phyloP scores from a whole-genome alignment of 2,888 invertebrate species.

The Sphaeridia pumilis region DNA sequence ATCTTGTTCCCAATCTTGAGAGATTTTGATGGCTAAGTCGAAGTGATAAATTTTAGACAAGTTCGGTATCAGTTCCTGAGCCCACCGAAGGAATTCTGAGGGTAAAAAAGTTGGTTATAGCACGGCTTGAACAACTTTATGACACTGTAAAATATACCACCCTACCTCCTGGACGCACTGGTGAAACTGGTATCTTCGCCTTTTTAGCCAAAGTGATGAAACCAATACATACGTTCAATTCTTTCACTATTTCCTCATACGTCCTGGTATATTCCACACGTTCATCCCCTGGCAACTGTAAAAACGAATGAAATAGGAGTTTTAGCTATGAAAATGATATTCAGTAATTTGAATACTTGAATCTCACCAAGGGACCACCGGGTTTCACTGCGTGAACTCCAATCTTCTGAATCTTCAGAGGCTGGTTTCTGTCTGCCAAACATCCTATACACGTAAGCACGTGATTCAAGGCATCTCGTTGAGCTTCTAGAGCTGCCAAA shows the following conservation, averaged over 20 bases:
- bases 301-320: neutral
- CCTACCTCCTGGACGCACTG: slow-evolving; percentile 12
- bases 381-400: slow-evolving; percentile 17
- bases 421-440: slow-evolving; percentile 19
- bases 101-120: slow-evolving; percentile 1
- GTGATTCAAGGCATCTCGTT: slow-evolving; percentile 29
- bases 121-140: too few relatives aligned
- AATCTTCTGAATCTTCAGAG: slow-evolving; percentile 24
- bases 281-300: slow-evolving; percentile 5
- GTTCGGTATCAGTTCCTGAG: slow-evolving; percentile 21
- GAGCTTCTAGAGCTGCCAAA: slow-evolving; percentile 25
- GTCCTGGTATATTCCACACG: slow-evolving; percentile 18
- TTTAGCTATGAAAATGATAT: too few relatives aligned
- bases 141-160: too few relatives aligned
- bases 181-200: slow-evolving; percentile 7
- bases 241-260: slow-evolving; percentile 23
- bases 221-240: slow-evolving; percentile 21
- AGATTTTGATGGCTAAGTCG: slow-evolving; percentile 31
- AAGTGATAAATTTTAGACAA: slow-evolving; percentile 24
- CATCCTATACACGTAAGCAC: slow-evolving; percentile 31
- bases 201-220: slow-evolving; percentile 20
- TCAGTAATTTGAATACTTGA: neutral
- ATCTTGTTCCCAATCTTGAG: slow-evolving; percentile 23
- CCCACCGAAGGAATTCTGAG: slow-evolving; percentile 23
- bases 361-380: slow-evolving; percentile 6